Evolutionary conservation across 2,113 vertebrate species (phyloP).

Genomic region (Formicarius rufipectus): DNA sequence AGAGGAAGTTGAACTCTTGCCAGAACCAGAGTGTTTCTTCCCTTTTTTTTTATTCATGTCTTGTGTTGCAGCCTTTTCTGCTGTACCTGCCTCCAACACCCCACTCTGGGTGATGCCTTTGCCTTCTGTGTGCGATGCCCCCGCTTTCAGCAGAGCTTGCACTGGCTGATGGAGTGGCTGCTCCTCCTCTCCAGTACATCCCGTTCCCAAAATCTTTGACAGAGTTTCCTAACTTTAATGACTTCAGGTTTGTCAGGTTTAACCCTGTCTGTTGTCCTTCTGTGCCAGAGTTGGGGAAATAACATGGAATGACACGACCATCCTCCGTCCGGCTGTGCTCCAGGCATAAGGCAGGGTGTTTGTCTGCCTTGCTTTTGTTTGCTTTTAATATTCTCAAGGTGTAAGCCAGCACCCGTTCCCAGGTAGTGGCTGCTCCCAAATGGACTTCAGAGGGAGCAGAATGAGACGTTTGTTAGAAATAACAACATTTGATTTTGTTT

Average conservation of each 20-base stretch:
- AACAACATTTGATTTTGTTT: conserved; percentile 13
- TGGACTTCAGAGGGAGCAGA: conserved; percentile 46
- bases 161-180: not conserved
- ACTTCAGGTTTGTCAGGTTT: conserved; percentile 55
- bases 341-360: conserved; percentile 24
- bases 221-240: not conserved
- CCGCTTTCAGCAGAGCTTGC: not conserved
- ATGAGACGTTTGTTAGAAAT: conserved; percentile 36
- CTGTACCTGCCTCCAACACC: not conserved
- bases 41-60: not conserved
- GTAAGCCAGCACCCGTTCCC: not conserved
- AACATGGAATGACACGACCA: not conserved
- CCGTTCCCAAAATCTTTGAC: not conserved
- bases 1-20: conserved; percentile 21
- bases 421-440: conserved; percentile 9
- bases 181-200: not conserved
- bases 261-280: not conserved
- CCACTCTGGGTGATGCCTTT: rapidly evolving
- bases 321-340: not conserved
- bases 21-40: not conserved
- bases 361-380: conserved; percentile 33
- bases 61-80: not conserved
- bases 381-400: conserved; percentile 55
- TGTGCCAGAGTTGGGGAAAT: not conserved
- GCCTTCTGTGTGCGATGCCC: not conserved